Evolutionary conservation across 2,113 vertebrate genomes (phyloP).

Genomic region (Cryptoleucopteryx plumbea): DNA sequence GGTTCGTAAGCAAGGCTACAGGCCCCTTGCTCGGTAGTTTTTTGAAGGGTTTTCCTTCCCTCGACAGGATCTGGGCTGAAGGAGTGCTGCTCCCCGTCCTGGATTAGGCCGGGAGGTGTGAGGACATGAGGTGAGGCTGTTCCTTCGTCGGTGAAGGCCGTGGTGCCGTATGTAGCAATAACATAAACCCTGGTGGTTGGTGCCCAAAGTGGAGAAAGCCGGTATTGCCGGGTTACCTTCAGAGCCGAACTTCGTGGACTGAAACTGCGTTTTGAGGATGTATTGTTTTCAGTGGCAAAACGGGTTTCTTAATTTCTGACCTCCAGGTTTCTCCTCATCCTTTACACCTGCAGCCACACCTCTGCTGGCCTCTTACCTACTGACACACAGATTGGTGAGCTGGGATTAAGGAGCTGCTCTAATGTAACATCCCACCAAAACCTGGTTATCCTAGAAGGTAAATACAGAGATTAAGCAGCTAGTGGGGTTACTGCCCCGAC

Average conservation of each 20-base stretch:
- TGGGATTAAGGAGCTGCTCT: neutral
- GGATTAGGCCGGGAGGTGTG: neutral
- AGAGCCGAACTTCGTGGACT: fast-evolving
- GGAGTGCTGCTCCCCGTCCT: fast-evolving
- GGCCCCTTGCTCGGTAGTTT: neutral
- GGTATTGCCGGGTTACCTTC: neutral
- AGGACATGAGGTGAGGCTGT: neutral
- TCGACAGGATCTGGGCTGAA: neutral
- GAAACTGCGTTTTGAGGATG: fast-evolving
- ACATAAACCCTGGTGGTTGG: fast-evolving
- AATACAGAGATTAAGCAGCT: neutral
- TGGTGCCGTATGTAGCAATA: fast-evolving
- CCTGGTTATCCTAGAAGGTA: neutral
- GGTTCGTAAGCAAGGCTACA: too few species aligned
- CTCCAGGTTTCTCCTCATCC: neutral
- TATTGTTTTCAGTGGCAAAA: neutral
- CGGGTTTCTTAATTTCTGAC: neutral
- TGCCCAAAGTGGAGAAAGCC: neutral
- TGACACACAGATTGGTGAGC: fast-evolving
- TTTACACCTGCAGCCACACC: too few species aligned
- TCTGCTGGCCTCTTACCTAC: neutral
- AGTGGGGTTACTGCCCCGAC: fast-evolving
- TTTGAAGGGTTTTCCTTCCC: neutral
- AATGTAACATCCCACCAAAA: neutral
- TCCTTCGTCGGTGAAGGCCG: neutral